Conservation (phyloP, 2,113 vertebrate species). For the Nanger granti region DNA sequence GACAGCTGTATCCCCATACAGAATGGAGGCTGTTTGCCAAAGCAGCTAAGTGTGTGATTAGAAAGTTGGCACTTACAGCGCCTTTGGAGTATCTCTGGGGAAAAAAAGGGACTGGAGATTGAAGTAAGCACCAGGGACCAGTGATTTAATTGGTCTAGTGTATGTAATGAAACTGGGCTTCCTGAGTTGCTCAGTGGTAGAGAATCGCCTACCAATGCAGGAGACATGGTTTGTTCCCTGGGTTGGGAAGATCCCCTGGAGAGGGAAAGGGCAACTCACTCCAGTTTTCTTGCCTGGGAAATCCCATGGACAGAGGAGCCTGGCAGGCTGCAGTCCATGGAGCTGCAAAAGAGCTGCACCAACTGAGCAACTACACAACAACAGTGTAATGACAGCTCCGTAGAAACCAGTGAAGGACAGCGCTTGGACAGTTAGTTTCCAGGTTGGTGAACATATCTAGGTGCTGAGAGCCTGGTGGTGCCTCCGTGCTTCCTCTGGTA, state of each 20-base stretch:
- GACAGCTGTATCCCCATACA: neutral
- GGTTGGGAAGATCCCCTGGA: neutral
- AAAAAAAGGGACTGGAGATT: neutral
- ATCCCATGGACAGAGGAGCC: neutral
- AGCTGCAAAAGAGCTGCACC: neutral
- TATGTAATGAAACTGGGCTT: neutral
- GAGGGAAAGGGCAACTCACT: neutral
- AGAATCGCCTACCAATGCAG: neutral
- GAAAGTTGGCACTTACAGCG: neutral
- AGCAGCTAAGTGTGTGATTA: neutral
- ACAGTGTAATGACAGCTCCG: neutral
- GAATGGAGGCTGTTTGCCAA: neutral
- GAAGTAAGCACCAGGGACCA: neutral
- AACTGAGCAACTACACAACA: neutral
- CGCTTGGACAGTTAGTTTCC: too few species aligned
- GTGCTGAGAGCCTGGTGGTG: neutral
- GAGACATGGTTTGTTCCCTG: neutral
- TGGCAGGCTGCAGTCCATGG: neutral
- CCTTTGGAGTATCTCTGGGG: neutral
- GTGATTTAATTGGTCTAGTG: neutral
- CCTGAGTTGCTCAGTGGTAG: neutral
- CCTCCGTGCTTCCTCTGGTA: rapidly evolving
- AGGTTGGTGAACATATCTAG: neutral
- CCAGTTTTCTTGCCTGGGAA: neutral
- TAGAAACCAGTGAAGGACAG: neutral